phyloP scores from a whole-genome alignment of 1,140 invertebrate genomes.

The Drosophila teissieri region DNA sequence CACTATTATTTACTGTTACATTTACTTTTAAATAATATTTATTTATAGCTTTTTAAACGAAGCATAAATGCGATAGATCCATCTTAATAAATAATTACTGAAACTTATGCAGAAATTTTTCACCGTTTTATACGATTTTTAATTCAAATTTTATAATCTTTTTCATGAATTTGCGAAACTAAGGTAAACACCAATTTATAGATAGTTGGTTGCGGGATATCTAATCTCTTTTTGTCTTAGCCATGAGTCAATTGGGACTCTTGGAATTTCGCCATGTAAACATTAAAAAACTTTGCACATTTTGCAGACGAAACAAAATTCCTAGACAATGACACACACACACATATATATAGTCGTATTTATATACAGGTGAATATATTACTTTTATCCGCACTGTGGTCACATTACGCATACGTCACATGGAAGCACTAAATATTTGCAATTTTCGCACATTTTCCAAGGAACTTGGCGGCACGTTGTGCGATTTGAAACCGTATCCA shows the following conservation, averaged over 20 bases:
- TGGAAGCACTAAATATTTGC: slow-evolving; percentile 37
- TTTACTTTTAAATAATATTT: background rate
- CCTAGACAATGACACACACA: slow-evolving; percentile 39
- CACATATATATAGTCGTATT: slow-evolving; percentile 9
- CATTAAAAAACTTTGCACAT: slow-evolving; percentile 24
- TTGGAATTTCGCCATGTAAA: slow-evolving; percentile 36
- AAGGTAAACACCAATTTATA: background rate
- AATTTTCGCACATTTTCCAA: slow-evolving; percentile 44
- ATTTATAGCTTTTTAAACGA: background rate
- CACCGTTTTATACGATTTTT: no score
- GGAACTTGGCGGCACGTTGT: slow-evolving; percentile 12
- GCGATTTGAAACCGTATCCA: slow-evolving; percentile 72
- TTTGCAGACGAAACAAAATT: slow-evolving; percentile 37
- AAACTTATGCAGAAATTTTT: no score
- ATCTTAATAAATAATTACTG: no score
- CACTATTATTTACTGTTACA: no score
- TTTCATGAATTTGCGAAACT: slow-evolving; percentile 1
- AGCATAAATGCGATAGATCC: no score
- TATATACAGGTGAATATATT: slow-evolving; percentile 17
- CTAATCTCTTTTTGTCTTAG: slow-evolving; percentile 18
- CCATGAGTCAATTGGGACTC: slow-evolving; percentile 17
- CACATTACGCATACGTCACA: slow-evolving; percentile 53
- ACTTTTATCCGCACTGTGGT: slow-evolving; percentile 34
- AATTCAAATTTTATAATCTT: background rate
- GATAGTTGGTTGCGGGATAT: background rate